These are phyloP conservation scores for Phytoseiulus persimilis DNA, from an alignment of 2,888 invertebrate species.

Conservation along the genomic window DNA sequence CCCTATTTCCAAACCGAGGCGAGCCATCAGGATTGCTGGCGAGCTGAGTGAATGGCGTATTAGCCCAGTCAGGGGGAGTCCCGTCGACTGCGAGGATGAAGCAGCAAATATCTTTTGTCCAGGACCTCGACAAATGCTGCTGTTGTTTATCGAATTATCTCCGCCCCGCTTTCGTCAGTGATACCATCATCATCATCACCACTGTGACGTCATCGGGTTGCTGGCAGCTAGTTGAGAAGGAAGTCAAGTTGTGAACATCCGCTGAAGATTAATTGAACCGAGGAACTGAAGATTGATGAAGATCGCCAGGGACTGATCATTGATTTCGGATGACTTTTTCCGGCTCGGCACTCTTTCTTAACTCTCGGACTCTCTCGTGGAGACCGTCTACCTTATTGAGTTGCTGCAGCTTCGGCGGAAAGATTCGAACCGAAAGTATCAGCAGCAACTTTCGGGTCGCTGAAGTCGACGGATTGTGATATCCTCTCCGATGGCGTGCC, in stretches of 20 bases:
- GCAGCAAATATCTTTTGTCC: background rate
- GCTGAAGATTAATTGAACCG: background rate
- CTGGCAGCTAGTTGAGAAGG: background rate
- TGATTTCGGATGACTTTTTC: background rate
- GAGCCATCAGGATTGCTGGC: no score
- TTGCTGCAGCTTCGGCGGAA: background rate
- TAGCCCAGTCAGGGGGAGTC: background rate
- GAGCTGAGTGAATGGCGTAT: background rate
- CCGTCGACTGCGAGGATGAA: background rate
- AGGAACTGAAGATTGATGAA: background rate
- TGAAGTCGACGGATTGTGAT: no score
- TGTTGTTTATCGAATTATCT: constrained; percentile 5
- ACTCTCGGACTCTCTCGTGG: background rate
- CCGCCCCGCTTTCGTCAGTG: background rate
- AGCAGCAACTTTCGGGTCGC: no score
- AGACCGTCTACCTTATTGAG: background rate
- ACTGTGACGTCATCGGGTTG: background rate
- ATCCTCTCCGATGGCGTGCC: background rate
- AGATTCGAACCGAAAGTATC: background rate
- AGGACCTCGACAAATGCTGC: background rate
- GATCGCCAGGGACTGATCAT: background rate
- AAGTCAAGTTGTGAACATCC: background rate
- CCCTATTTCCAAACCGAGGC: no score
- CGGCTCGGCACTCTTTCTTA: background rate
- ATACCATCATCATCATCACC: background rate